These are phyloP conservation scores for Clivina fossor DNA, from an alignment of 2,888 invertebrate species.

Conservation along the genomic window DNA sequence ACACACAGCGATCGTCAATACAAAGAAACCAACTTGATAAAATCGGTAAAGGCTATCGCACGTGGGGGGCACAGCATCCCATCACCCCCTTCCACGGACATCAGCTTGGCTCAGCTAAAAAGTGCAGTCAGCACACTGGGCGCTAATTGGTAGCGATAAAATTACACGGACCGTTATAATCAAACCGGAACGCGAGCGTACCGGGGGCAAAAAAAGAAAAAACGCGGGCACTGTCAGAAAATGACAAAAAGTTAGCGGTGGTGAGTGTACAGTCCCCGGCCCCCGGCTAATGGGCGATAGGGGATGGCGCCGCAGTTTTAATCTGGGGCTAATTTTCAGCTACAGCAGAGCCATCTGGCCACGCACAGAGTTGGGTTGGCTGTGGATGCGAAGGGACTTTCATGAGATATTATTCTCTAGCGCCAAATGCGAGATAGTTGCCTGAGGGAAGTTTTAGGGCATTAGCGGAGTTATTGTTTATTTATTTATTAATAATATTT, in stretches of 20 bases:
- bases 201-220: slow-evolving; percentile 24
- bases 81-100: slow-evolving; percentile 68
- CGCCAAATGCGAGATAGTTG: no score
- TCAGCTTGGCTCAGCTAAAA: slow-evolving; percentile 31
- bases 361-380: slow-evolving; percentile 4
- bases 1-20: no score
- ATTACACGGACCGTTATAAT: slow-evolving; percentile 27
- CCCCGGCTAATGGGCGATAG: slow-evolving; percentile 49
- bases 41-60: no score
- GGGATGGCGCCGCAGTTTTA: slow-evolving; percentile 53
- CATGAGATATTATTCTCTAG: no score
- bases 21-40: no score
- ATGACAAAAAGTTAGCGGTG: slow-evolving; percentile 44
- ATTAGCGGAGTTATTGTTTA: slow-evolving; percentile 5
- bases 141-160: slow-evolving; percentile 43
- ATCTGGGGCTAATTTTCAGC: slow-evolving; percentile 52
- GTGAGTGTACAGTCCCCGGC: slow-evolving; percentile 46
- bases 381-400: slow-evolving; percentile 8
- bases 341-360: slow-evolving; percentile 34
- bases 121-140: slow-evolving; percentile 31
- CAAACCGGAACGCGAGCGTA: slow-evolving; percentile 6
- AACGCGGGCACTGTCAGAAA: slow-evolving; percentile 32
- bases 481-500: not conserved
- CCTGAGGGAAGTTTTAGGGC: not conserved
- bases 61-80: no score